A percentile compares a stretch with the other conserved stretches of the same genome.
phyloP scores from a whole-genome alignment of 2,113 vertebrate genomes.

The Poeciliopsis retropinna region DNA sequence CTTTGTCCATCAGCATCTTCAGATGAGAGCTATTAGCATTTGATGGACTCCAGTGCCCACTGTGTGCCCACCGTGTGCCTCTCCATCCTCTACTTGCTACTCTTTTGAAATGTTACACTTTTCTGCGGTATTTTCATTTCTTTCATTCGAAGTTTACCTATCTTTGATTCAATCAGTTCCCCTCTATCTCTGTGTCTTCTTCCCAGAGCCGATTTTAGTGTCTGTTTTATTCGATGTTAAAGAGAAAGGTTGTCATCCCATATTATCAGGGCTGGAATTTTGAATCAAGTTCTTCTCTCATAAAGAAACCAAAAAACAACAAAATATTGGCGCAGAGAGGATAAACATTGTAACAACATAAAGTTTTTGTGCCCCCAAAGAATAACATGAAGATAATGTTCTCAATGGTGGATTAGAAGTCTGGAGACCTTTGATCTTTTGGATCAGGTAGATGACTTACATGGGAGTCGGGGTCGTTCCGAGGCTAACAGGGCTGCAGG shows the following conservation, averaged over 20 bases:
- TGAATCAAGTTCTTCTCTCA: conserved; percentile 19
- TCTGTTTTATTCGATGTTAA: conserved; percentile 1
- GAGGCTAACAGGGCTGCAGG: conserved; percentile 47
- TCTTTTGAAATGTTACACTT: no score
- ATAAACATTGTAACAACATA: conserved; percentile 28
- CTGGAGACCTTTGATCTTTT: conserved; percentile 54
- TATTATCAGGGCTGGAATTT: conserved; percentile 14
- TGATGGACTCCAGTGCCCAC: conserved; percentile 47
- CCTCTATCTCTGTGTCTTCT: background rate
- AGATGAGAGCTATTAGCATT: conserved; percentile 75
- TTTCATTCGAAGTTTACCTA: conserved; percentile 24
- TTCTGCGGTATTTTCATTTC: conserved; percentile 36
- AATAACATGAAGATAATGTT: conserved; percentile 54
- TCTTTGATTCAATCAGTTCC: background rate
- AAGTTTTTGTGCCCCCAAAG: conserved; percentile 20
- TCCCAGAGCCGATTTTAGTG: background rate
- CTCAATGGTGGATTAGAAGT: conserved; percentile 60
- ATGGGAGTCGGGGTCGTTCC: conserved; percentile 46
- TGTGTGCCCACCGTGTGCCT: conserved; percentile 39
- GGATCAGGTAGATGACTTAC: conserved; percentile 18
- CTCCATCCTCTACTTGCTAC: conserved; percentile 43
- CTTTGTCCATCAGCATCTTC: conserved; percentile 75
- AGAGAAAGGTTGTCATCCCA: conserved; percentile 15
- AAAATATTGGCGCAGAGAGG: conserved; percentile 2
- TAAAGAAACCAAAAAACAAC: conserved; percentile 22